These are phyloP conservation scores for Syritta pipiens DNA, from an alignment of 2,888 invertebrate genomes.

Conservation along the genomic window DNA sequence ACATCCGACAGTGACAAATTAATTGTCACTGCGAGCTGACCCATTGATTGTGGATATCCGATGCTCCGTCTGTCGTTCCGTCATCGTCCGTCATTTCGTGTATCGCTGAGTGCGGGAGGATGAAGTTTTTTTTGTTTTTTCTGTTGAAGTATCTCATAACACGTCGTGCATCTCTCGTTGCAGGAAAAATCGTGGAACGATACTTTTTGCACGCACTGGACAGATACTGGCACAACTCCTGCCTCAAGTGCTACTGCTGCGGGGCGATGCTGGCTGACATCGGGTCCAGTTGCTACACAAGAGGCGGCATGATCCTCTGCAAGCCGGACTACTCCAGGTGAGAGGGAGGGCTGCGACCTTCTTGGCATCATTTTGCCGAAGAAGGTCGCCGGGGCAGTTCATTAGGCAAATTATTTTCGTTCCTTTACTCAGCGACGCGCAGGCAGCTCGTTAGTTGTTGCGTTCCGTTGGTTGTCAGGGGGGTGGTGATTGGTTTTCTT, in stretches of 20 bases:
- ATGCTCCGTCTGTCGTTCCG: not conserved
- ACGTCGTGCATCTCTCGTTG: slow-evolving; percentile 35
- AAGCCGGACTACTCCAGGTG: slow-evolving; percentile 95
- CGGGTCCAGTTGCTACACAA: slow-evolving; percentile 93
- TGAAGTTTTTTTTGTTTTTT: not conserved
- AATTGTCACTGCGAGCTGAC: slow-evolving; percentile 33
- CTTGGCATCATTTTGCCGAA: not conserved
- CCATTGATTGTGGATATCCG: slow-evolving; percentile 26
- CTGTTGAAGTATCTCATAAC: not conserved
- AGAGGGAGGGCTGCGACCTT: slow-evolving; percentile 71
- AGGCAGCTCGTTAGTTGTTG: slow-evolving; percentile 4
- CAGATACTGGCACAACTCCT: slow-evolving; percentile 95
- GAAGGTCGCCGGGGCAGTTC: slow-evolving; percentile 17
- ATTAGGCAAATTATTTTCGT: slow-evolving; percentile 52
- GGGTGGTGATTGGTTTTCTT: not conserved
- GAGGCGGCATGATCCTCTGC: slow-evolving; percentile 95
- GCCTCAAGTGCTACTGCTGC: slow-evolving; percentile 95
- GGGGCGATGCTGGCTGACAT: slow-evolving; percentile 92
- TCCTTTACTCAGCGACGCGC: not conserved
- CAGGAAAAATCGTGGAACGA: slow-evolving; percentile 89
- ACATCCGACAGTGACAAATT: slow-evolving; percentile 45
- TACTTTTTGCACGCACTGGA: slow-evolving; percentile 93
- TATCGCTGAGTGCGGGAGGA: too few species aligned
- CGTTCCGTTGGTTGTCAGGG: slow-evolving; percentile 9
- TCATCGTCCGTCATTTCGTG: too few species aligned